phyloP scores from a whole-genome alignment of 2,797 vertebrate species.

The Sphaeramia orbicularis region DNA sequence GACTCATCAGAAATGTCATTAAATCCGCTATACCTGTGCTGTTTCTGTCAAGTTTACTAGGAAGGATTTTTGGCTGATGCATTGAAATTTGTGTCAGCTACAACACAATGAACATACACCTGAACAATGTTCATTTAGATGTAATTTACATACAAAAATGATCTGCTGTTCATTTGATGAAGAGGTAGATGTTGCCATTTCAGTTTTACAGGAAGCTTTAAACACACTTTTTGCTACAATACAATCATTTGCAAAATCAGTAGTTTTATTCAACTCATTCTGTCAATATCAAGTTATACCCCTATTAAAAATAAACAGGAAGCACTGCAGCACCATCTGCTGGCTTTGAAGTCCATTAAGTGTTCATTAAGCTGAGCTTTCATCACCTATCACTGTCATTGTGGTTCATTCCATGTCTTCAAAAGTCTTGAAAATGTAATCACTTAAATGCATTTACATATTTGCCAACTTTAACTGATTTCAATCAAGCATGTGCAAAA shows the following conservation, averaged over 20 bases:
- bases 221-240: background rate
- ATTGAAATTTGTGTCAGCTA: too few species aligned
- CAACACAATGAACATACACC: too few species aligned
- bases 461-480: constrained; percentile 39
- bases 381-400: background rate
- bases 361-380: background rate
- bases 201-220: background rate
- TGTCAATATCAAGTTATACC: background rate
- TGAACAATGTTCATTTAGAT: too few species aligned
- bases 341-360: constrained; percentile 28
- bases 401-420: constrained; percentile 24
- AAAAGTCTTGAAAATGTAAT: constrained; percentile 20
- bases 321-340: constrained; percentile 62
- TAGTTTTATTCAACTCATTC: background rate
- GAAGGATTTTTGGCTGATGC: too few species aligned
- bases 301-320: background rate
- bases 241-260: background rate
- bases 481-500: constrained; percentile 14
- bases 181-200: background rate
- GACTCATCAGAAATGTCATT: background rate
- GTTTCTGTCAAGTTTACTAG: too few species aligned
- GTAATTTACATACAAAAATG: too few species aligned
- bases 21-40: background rate
- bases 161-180: background rate
- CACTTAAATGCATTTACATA: background rate